A percentile compares a stretch with the other conserved stretches of the same genome.
Conservation (phyloP, 1,140 invertebrate genomes). For the Bombus waltoni region DNA sequence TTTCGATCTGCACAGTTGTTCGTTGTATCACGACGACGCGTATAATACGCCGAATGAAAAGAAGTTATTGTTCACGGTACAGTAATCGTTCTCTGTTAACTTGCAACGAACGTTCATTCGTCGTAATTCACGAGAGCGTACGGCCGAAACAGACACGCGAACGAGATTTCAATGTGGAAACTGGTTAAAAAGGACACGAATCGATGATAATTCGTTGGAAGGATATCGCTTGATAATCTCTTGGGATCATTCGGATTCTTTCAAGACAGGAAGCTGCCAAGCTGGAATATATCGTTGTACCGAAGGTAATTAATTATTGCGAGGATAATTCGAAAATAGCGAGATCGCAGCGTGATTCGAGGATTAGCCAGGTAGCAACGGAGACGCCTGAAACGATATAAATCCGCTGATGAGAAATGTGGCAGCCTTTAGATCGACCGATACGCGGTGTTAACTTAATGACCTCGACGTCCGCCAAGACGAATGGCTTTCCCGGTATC, state of each 20-base stretch:
- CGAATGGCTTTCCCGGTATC: conserved; percentile 49
- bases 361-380: conserved; percentile 32
- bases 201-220: background rate
- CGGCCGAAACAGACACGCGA: background rate
- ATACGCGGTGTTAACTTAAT: conserved; percentile 61
- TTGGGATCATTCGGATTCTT: background rate
- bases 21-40: background rate
- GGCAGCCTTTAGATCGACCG: conserved; percentile 35
- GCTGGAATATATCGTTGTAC: background rate
- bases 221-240: background rate
- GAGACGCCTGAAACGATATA: conserved; percentile 50
- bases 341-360: background rate
- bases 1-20: background rate
- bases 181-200: background rate
- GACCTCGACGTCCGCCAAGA: conserved; percentile 51
- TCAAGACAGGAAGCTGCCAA: background rate
- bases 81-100: background rate
- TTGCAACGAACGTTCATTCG: background rate
- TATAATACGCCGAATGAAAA: background rate
- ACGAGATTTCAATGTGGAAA: background rate
- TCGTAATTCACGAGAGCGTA: conserved; percentile 17
- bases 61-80: background rate
- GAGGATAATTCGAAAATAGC: conserved; percentile 6
- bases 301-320: background rate
- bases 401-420: conserved; percentile 44